Evolutionary conservation across 2,113 vertebrate genomes (phyloP).

Genomic region (Manacus vitellinus): DNA sequence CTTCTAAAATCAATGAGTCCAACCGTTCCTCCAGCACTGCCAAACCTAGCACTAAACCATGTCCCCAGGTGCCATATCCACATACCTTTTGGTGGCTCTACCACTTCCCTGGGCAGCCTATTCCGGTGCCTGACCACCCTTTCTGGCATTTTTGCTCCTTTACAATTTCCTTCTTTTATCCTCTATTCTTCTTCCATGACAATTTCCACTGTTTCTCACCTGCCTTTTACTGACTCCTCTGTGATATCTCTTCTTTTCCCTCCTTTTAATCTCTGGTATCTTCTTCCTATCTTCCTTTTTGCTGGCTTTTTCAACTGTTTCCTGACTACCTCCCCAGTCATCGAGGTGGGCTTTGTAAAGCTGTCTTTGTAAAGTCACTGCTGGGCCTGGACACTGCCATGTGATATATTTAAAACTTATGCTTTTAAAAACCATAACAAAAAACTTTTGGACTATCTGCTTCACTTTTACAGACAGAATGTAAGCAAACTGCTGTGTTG

Average conservation of each 20-base stretch:
- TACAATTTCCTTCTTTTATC: background rate
- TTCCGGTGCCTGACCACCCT: background rate
- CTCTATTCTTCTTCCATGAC: background rate
- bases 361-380: background rate
- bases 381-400: background rate
- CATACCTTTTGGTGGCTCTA: background rate
- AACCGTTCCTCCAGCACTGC: background rate
- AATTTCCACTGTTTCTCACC: background rate
- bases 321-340: background rate
- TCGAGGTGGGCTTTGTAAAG: background rate
- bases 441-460: background rate
- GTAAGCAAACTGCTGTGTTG: background rate
- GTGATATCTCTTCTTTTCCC: background rate
- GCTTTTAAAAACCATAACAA: background rate
- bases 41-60: background rate
- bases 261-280: background rate
- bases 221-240: background rate
- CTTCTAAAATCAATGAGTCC: background rate
- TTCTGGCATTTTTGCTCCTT: background rate
- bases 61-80: background rate
- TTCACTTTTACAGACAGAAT: conserved; percentile 18
- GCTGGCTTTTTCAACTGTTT: background rate
- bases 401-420: background rate
- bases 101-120: background rate
- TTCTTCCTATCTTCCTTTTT: background rate